These are phyloP conservation scores for Zoroaster sp. DNA, from an alignment of 53 echinoderm and acorn worm genomes.

Conservation along the genomic window DNA sequence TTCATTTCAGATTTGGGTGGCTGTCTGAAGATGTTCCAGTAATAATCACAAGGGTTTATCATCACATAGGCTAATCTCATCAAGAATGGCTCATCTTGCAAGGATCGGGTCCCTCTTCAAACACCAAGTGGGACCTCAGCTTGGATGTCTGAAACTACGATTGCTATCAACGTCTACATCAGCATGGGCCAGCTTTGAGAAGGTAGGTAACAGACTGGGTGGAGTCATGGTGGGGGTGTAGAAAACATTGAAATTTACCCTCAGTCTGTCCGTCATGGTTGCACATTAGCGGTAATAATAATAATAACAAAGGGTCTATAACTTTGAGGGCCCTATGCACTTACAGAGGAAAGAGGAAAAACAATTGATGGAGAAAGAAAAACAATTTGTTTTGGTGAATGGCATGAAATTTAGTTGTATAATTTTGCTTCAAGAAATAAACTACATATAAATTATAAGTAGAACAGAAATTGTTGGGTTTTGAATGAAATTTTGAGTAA, in stretches of 20 bases:
- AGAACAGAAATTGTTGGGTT: no score
- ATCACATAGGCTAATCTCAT: background rate
- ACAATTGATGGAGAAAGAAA: no score
- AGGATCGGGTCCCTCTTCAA: background rate
- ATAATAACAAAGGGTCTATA: no score
- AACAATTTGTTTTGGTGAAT: no score
- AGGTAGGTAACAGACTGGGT: background rate
- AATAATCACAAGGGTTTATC: background rate
- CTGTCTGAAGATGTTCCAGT: background rate
- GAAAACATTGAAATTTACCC: background rate
- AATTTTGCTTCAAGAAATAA: no score
- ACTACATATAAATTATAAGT: no score
- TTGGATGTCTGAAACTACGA: conserved; percentile 3
- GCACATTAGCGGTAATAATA: no score
- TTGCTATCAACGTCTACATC: background rate
- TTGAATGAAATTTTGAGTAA: no score
- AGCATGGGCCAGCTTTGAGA: conserved; percentile 15
- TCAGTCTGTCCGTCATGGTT: background rate
- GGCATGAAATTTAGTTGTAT: no score
- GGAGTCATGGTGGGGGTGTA: background rate
- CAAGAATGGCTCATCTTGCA: conserved; percentile 21
- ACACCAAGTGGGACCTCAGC: conserved; percentile 9
- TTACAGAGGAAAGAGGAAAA: background rate
- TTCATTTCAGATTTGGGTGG: background rate
- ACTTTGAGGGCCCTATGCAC: no score